Conservation (phyloP, 2,888 invertebrate species). For the Drosophila sordidula region DNA sequence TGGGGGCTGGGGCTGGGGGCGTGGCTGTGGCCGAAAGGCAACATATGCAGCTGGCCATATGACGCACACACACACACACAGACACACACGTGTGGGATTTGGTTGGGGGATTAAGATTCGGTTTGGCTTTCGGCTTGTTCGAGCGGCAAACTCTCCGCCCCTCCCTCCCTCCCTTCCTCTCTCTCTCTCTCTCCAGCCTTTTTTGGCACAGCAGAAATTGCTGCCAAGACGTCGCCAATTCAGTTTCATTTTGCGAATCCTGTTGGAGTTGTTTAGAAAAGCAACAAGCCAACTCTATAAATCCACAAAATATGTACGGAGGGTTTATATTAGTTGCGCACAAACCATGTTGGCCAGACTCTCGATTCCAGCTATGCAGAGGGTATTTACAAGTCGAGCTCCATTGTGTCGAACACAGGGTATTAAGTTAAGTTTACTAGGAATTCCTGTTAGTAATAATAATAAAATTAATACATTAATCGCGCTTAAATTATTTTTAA, state of each 20-base stretch:
- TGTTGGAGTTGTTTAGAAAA: background rate
- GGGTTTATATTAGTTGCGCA: slow-evolving; percentile 7
- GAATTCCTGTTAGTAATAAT: too few relatives aligned
- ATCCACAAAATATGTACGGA: background rate
- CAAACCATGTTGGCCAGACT: too few relatives aligned
- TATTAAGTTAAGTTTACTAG: too few relatives aligned
- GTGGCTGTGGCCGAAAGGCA: slow-evolving; percentile 4
- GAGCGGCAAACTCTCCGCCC: slow-evolving; percentile 9
- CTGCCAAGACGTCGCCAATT: slow-evolving; percentile 39
- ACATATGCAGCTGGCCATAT: slow-evolving; percentile 35
- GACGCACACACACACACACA: background rate
- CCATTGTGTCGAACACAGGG: too few relatives aligned
- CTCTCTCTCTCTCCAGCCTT: background rate
- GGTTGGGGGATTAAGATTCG: slow-evolving; percentile 35
- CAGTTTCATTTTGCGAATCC: slow-evolving; percentile 37
- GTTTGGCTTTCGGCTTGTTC: slow-evolving; percentile 20
- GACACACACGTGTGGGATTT: slow-evolving; percentile 23
- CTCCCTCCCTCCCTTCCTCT: background rate
- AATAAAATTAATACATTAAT: too few relatives aligned
- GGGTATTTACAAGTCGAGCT: too few relatives aligned
- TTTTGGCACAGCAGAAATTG: slow-evolving; percentile 18
- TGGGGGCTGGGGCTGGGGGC: too few relatives aligned
- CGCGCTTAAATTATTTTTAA: too few relatives aligned
- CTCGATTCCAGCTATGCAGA: too few relatives aligned
- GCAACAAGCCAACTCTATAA: too few relatives aligned